Conservation (phyloP, 1,140 invertebrate species). For the Sycophila sp. region DNA sequence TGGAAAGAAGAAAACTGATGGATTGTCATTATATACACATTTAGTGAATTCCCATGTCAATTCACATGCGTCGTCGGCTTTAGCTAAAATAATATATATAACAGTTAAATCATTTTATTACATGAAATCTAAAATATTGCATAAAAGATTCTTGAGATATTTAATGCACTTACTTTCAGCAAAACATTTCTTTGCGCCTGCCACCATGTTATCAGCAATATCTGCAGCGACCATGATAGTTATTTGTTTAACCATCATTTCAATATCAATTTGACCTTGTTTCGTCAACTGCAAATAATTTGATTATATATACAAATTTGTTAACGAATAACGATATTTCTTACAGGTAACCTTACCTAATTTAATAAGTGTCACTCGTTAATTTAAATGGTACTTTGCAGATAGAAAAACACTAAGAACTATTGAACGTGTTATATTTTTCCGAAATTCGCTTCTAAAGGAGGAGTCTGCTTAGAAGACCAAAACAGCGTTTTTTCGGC, state of each 20-base stretch:
- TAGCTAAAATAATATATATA: neutral
- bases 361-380: too few relatives aligned
- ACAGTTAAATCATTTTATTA: neutral
- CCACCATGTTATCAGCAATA: neutral
- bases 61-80: neutral
- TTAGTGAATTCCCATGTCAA: conserved; percentile 2
- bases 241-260: conserved; percentile 8
- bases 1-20: neutral
- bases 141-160: too few relatives aligned
- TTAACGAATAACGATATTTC: too few relatives aligned
- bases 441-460: too few relatives aligned
- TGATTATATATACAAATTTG: too few relatives aligned
- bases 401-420: too few relatives aligned
- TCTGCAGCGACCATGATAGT: neutral
- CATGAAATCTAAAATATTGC: neutral
- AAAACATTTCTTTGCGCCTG: neutral
- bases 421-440: too few relatives aligned
- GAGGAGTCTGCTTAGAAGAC: too few relatives aligned
- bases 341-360: too few relatives aligned
- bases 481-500: too few relatives aligned
- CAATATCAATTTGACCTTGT: neutral
- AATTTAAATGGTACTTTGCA: too few relatives aligned
- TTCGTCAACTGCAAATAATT: conserved; percentile 9
- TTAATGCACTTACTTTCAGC: conserved; percentile 10
- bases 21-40: neutral